Evolutionary conservation across 2,797 vertebrate species (phyloP), one percentile per base, ranked within the genome.

Genomic region (Sciurus carolinensis): DNA sequence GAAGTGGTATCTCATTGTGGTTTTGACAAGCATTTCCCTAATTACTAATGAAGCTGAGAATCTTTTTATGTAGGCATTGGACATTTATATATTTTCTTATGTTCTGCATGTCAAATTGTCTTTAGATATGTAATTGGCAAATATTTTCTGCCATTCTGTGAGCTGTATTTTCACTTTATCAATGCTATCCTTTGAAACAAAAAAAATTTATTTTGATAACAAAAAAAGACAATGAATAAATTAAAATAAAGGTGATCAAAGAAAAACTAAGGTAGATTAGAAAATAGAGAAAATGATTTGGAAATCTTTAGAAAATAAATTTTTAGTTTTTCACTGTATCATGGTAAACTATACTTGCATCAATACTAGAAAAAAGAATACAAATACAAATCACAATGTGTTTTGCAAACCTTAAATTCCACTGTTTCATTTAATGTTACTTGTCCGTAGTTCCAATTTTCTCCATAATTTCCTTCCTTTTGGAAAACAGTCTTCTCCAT

Each of bases 371-470:
- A 76, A 62, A 72, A 64, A 54, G n/a, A 54, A 86, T 50, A 39
- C 9, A 95, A 67, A 80, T 67, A 64, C 26, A 89, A 95, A 90
- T 94, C 33, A 80, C 11, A 91, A 82, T 86, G 1, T 47, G 18
- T 33, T 22, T 91, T 95, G 76, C 98, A 91, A 94, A 99, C 99
- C 98, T 97, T 98, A 94, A 99, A 97, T 91, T 98, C 86, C 2
- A 95, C 95, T 0, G 98, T 99, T 97, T 99, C 98, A 87, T 99
- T 99, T 94, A 99, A 97, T 67, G 98, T 99, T 96, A 99, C 97
- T 98, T 99, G 99, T 52, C 99, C 99, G 4, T 99, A 99, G 98
- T 99, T 99, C 99, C 99, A 99, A 86, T 93, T 98, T 91, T 99
- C 97, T 4, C 99, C 99, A 97, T 99, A 99, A 98, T 99, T 99